Conservation (phyloP, 2,797 vertebrate species). For the Clamator glandarius region DNA sequence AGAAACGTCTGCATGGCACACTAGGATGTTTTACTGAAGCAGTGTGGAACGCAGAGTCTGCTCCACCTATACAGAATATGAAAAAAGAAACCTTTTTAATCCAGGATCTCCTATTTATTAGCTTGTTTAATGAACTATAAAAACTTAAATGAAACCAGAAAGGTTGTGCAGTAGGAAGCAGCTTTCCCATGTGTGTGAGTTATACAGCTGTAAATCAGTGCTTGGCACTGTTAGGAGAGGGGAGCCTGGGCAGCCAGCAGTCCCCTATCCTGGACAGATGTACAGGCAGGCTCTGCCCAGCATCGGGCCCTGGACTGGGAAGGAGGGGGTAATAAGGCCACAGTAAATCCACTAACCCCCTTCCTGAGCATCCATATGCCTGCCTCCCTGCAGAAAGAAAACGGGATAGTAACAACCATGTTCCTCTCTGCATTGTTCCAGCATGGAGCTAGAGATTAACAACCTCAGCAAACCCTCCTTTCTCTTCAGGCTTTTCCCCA, state of each 20-base stretch:
- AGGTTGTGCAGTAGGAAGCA: not conserved
- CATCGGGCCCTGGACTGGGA: not conserved
- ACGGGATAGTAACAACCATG: rapidly evolving
- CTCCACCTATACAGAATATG: not conserved
- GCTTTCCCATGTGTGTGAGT: not conserved
- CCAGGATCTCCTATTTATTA: not conserved
- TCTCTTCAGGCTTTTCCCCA: not conserved
- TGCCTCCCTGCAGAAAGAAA: not conserved
- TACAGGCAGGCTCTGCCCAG: not conserved
- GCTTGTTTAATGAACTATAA: constrained; percentile 24
- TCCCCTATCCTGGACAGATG: not conserved
- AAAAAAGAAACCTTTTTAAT: not conserved
- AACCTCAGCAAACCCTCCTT: not conserved
- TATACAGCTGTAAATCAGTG: not conserved
- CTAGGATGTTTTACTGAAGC: not conserved
- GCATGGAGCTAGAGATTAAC: not conserved
- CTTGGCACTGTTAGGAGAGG: not conserved
- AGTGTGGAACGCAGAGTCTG: rapidly evolving
- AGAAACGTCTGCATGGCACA: not conserved
- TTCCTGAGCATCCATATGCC: not conserved
- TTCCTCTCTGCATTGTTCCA: not conserved
- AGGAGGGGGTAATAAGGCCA: not conserved
- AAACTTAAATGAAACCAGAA: constrained; percentile 25
- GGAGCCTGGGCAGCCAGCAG: not conserved
- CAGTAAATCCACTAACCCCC: not conserved